Evolutionary conservation across 2,113 vertebrate genomes (phyloP).

Genomic region (Microcebus ravelobensis): DNA sequence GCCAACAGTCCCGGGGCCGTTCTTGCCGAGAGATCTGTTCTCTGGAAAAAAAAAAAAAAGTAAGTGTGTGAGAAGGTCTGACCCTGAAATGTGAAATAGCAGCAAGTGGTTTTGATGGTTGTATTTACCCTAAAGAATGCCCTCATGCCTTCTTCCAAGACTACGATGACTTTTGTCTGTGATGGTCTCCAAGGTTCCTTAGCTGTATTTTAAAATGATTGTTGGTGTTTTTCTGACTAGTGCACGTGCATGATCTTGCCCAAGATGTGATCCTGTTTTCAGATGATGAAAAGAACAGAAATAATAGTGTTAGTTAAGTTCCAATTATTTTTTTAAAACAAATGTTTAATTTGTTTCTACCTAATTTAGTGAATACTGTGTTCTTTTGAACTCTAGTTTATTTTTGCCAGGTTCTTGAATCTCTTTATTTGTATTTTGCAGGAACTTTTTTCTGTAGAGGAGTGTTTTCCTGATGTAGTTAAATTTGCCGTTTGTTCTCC

Average conservation of each 20-base stretch:
- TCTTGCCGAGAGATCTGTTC: background rate
- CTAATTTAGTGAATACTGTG: background rate
- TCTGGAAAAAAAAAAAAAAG: background rate
- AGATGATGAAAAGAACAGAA: background rate
- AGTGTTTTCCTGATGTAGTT: background rate
- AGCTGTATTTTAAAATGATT: slow-evolving; percentile 18
- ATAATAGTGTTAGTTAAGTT: background rate
- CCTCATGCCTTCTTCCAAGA: slow-evolving; percentile 53
- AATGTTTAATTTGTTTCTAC: background rate
- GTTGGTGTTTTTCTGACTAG: slow-evolving; percentile 51
- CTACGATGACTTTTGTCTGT: slow-evolving; percentile 51
- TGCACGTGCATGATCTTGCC: background rate
- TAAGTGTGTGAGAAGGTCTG: background rate
- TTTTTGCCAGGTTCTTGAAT: background rate
- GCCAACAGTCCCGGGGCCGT: background rate
- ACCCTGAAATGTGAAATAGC: background rate
- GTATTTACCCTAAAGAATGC: background rate
- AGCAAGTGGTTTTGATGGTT: background rate
- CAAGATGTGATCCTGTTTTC: background rate
- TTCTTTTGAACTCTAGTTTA: background rate
- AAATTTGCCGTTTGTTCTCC: background rate
- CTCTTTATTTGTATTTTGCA: background rate
- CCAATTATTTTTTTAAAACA: background rate
- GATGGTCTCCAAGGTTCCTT: background rate
- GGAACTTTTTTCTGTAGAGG: background rate